These are phyloP conservation scores for Drosophila percnosoma DNA, from an alignment of 2,888 invertebrate genomes.

Conservation along the genomic window DNA sequence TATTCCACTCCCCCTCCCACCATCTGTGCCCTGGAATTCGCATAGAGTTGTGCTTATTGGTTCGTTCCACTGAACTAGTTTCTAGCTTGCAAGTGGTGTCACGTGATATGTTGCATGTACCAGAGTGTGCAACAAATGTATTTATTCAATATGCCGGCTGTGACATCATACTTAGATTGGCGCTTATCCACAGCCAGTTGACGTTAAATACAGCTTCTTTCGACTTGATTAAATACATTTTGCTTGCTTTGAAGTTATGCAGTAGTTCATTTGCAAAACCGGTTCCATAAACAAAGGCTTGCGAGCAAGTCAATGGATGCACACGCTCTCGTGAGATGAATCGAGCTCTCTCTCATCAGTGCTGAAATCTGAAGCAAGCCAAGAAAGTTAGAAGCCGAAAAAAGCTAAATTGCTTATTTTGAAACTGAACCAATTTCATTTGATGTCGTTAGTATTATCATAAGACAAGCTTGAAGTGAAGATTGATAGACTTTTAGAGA, in stretches of 20 bases:
- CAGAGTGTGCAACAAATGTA: background rate
- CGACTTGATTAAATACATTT: slow-evolving; percentile 32
- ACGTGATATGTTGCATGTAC: slow-evolving; percentile 20
- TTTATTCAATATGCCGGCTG: slow-evolving; percentile 41
- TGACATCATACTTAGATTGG: slow-evolving; percentile 48
- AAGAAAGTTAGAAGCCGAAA: background rate
- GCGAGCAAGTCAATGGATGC: slow-evolving; percentile 44
- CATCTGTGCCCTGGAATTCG: slow-evolving; percentile 12
- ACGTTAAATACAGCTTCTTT: slow-evolving; percentile 33
- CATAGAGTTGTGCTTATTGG: slow-evolving; percentile 32
- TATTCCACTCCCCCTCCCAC: slow-evolving; percentile 1
- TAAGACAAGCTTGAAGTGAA: background rate
- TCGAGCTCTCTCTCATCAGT: background rate
- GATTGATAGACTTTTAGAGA: background rate
- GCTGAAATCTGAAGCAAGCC: background rate
- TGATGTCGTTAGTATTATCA: background rate
- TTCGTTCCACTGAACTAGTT: slow-evolving; percentile 41
- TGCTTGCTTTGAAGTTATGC: slow-evolving; percentile 8
- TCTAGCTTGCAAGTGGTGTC: slow-evolving; percentile 3
- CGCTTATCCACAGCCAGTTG: slow-evolving; percentile 11
- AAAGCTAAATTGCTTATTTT: background rate
- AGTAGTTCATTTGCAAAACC: slow-evolving; percentile 56
- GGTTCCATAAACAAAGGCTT: slow-evolving; percentile 54
- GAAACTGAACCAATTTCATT: background rate
- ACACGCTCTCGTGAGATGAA: slow-evolving; percentile 10